Percentiles rank a stretch among this genome's conserved stretches.
These are phyloP conservation scores for Microplitis deprimator DNA, from an alignment of 2,888 invertebrate genomes.

Conservation along the genomic window DNA sequence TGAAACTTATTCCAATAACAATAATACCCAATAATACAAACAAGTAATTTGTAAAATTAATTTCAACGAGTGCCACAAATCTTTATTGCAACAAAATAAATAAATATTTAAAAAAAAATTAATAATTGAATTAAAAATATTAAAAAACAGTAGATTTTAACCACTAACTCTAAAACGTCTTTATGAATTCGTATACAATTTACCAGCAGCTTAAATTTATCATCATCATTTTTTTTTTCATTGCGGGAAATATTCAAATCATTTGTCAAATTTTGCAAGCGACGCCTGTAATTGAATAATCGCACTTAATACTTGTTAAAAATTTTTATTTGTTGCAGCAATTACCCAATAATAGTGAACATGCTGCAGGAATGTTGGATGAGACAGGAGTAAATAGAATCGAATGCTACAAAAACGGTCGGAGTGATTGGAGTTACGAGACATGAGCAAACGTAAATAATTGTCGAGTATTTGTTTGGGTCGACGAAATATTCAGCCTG, in stretches of 20 bases:
- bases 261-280: conserved; percentile 2
- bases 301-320: no score
- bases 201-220: neutral
- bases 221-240: neutral
- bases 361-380: neutral
- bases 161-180: conserved; percentile 1
- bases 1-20: neutral
- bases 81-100: conserved; percentile 10
- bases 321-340: neutral
- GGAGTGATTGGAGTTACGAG: neutral
- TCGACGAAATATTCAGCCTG: neutral
- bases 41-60: neutral
- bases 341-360: conserved; percentile 35
- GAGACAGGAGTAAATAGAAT: neutral
- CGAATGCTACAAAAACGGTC: neutral
- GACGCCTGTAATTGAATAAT: conserved; percentile 8
- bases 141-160: neutral
- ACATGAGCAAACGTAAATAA: neutral
- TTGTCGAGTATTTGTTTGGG: neutral
- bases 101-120: neutral
- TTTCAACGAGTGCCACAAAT: conserved; percentile 6
- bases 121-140: no score
- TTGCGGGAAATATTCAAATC: neutral
- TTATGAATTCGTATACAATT: conserved; percentile 14
- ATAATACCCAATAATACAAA: conserved; percentile 1